Conservation (phyloP, 2,888 invertebrate genomes). For the Smittia sp. region DNA sequence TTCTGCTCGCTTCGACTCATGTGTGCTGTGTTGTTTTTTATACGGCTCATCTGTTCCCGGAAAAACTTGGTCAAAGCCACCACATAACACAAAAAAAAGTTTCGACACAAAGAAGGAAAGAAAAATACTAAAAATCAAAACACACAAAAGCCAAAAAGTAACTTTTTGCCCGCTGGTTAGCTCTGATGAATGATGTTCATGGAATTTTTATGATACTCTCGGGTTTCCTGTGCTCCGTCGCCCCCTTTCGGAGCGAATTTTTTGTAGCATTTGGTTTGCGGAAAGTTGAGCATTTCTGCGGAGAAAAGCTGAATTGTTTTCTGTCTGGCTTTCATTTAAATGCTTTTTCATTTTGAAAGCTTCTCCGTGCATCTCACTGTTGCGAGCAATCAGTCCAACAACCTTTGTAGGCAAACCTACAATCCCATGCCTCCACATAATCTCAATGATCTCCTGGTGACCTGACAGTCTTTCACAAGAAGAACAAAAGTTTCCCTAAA, state of each 20-base stretch:
- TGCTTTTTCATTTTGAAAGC: constrained; percentile 17
- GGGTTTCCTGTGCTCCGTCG: not conserved
- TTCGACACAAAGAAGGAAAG: not conserved
- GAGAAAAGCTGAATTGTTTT: not conserved
- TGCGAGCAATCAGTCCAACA: too few relatives aligned
- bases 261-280: not conserved
- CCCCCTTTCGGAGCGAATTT: constrained; percentile 2
- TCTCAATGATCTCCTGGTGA: too few relatives aligned
- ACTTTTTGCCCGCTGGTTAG: constrained; percentile 27
- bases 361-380: too few relatives aligned
- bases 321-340: not conserved
- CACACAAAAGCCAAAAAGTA: constrained; percentile 29
- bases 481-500: not conserved
- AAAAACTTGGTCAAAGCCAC: constrained; percentile 22
- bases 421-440: too few relatives aligned
- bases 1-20: constrained; percentile 4
- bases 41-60: constrained; percentile 31
- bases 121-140: constrained; percentile 34
- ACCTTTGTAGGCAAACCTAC: too few relatives aligned
- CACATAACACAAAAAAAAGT: not conserved
- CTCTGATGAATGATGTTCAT: constrained; percentile 39
- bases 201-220: constrained; percentile 40
- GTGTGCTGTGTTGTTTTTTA: not conserved
- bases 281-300: constrained; percentile 13
- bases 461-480: not conserved